These are phyloP conservation scores for Drosophila tanythrix DNA, from an alignment of 2,888 invertebrate species.

Conservation along the genomic window DNA sequence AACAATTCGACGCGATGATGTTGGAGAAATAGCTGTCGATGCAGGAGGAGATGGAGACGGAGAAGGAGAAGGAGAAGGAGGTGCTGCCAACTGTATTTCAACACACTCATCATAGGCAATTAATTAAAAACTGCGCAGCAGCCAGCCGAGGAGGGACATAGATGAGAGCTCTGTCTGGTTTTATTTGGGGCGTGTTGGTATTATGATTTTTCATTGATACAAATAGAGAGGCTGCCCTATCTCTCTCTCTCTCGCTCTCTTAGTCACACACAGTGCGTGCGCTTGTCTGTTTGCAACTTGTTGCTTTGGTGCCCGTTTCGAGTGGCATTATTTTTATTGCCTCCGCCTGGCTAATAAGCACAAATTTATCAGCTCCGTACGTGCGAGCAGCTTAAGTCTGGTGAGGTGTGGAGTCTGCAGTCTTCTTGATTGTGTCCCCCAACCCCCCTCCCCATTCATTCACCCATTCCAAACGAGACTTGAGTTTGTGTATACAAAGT, in stretches of 20 bases:
- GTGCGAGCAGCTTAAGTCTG: constrained; percentile 62
- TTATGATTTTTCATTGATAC: constrained; percentile 81
- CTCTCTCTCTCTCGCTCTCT: constrained; percentile 1
- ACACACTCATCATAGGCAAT: constrained; percentile 80
- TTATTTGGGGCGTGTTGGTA: constrained; percentile 64
- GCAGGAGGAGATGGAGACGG: not conserved
- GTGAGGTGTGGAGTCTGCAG: constrained; percentile 6
- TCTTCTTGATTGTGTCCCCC: constrained; percentile 7
- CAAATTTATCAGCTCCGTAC: constrained; percentile 76
- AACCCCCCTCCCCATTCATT: not conserved
- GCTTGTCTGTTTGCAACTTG: constrained; percentile 55
- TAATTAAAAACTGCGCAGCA: constrained; percentile 71
- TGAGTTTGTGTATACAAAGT: constrained; percentile 30
- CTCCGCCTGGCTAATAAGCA: constrained; percentile 67
- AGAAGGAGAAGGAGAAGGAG: not conserved
- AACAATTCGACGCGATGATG: constrained; percentile 39
- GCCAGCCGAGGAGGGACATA: constrained; percentile 12
- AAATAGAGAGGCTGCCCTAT: constrained; percentile 56
- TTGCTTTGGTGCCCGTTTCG: constrained; percentile 51
- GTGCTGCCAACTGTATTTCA: constrained; percentile 62
- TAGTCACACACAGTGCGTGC: constrained; percentile 2
- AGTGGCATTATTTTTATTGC: constrained; percentile 62
- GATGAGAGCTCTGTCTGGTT: constrained; percentile 1
- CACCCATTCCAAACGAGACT: constrained; percentile 5
- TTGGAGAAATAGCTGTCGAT: not conserved